Evolutionary conservation across 2,888 invertebrate genomes (phyloP).

Genomic region (Monochamus alternatus): DNA sequence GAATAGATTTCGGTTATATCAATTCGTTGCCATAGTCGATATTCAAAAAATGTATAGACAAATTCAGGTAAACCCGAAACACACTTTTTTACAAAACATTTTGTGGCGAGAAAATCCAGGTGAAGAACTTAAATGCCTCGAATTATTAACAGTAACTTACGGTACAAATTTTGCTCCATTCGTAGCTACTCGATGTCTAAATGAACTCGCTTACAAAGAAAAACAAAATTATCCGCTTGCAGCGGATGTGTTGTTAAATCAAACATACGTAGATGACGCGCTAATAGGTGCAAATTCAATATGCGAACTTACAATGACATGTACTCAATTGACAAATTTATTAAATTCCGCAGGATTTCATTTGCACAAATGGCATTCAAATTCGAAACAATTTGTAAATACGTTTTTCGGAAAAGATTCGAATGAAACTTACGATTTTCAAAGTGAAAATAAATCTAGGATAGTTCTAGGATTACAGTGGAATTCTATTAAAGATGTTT

Average conservation of each 20-base stretch:
- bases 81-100: constrained; percentile 44
- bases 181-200: constrained; percentile 36
- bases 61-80: constrained; percentile 37
- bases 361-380: too few species aligned
- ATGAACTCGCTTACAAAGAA: constrained; percentile 35
- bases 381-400: too few species aligned
- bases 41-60: constrained; percentile 47
- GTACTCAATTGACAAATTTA: too few species aligned
- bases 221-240: constrained; percentile 21
- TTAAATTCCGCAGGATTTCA: too few species aligned
- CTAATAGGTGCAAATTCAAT: constrained; percentile 7
- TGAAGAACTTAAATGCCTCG: constrained; percentile 40
- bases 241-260: constrained; percentile 8
- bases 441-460: too few species aligned
- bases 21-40: constrained; percentile 39
- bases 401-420: too few species aligned
- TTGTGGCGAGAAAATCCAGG: constrained; percentile 43
- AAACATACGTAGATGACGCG: constrained; percentile 32
- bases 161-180: constrained; percentile 44
- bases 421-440: too few species aligned
- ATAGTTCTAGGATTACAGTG: too few species aligned
- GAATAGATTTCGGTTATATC: constrained; percentile 15
- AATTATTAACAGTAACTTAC: too few species aligned
- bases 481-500: too few species aligned
- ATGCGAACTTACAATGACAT: too few species aligned